These are phyloP conservation scores for Chaenocephalus aceratus DNA, from an alignment of 2,113 vertebrate genomes.

Conservation along the genomic window DNA sequence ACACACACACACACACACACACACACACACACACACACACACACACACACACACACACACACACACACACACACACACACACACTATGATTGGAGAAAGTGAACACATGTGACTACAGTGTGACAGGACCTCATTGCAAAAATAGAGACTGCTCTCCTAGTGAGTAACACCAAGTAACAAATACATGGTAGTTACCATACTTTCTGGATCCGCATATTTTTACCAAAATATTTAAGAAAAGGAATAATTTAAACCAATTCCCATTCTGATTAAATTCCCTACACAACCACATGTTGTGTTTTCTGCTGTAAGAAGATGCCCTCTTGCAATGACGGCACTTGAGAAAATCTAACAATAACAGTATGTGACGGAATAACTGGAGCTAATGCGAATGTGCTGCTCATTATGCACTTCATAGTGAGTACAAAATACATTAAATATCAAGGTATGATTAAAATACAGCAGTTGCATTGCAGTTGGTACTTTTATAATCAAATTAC, in stretches of 20 bases:
- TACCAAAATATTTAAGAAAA: background rate
- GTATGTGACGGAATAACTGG: background rate
- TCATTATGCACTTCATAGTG: background rate
- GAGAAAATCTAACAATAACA: background rate
- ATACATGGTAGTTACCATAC: background rate
- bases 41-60: background rate
- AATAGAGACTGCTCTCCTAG: background rate
- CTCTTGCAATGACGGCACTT: background rate
- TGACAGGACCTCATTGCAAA: slow-evolving; percentile 6
- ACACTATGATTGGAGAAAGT: background rate
- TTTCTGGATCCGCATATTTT: background rate
- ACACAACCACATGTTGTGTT: background rate
- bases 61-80: too few species aligned
- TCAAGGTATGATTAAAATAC: background rate
- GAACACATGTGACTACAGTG: background rate
- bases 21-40: background rate
- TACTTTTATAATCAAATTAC: background rate
- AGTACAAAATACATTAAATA: background rate
- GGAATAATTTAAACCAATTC: background rate
- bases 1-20: background rate
- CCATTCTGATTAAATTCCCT: background rate
- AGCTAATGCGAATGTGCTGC: background rate
- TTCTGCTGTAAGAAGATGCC: background rate
- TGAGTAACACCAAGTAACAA: background rate
- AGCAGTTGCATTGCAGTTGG: background rate